Base-by-base conservation (phyloP, 2,888 invertebrate genomes). In the Dromius quadrimaculatus region DNA sequence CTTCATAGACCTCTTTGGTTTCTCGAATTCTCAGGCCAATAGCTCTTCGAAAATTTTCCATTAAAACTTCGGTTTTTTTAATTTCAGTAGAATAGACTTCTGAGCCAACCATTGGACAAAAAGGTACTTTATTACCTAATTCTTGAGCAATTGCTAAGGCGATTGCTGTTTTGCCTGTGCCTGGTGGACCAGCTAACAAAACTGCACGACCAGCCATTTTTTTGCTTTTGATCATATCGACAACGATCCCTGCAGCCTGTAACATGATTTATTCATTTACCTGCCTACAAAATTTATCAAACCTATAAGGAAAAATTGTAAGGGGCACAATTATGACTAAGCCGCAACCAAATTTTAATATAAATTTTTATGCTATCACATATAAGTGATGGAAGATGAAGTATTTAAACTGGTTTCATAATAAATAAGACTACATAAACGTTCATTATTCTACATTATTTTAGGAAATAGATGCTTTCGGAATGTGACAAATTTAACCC, bases 1-100 rank as follows among this genome's bases (percentile, higher is more conserved):
- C 99, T 83, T 99, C 99, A 81, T 98, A 99, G 0, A 99, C 98
- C 83, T 99, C 99, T 81, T 99, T 99, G 0, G 95, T 97, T 84
- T 99, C 99, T 71, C 94, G 89, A 41, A 95, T 95, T 77, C 95
- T 86, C 8, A 94, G 84, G n/a, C 98, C 98, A 79, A 99, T 99
- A 0, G 99, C 98, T 72, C 98, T 87, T 2, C 99, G 87, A 79
- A 99, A 99, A 79, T 99, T 98, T 81, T 99, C 98, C 98, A 99
- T 99, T 2, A 99, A 84, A 0, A 99, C 98, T 84, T 99, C 99
- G 0, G 99, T 99, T 82, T 99, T 99, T 82, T 99, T 99, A 20
- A 99, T 98, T 84, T 99, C 99, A 28, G 95, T 92, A 76, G 98
- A 98, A 84, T 93, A 99, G 0, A 99, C 98, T 83, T 94, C 94